These are phyloP conservation scores for Dicerorhinus sumatrensis DNA, from an alignment of 2,113 vertebrate species.

Conservation along the genomic window DNA sequence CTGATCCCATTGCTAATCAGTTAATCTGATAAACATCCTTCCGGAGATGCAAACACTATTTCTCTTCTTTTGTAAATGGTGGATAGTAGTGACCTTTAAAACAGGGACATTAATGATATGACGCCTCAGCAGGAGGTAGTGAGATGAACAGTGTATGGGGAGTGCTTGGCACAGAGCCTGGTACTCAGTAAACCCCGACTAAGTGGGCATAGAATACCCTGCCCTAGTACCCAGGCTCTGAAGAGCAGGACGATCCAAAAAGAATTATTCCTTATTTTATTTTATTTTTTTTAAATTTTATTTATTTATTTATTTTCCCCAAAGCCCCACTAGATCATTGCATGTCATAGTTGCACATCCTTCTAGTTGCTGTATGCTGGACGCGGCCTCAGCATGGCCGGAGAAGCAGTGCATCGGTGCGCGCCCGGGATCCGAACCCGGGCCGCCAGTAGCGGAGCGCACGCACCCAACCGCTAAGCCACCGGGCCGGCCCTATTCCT, in stretches of 20 bases:
- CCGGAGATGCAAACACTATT: neutral
- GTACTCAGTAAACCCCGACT: neutral
- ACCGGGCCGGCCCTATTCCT: too few species aligned
- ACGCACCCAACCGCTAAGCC: too few species aligned
- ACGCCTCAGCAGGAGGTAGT: neutral
- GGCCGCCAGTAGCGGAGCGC: too few species aligned
- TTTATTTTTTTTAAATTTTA: too few species aligned
- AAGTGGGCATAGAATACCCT: accelerated
- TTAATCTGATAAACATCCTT: neutral
- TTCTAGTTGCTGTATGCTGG: too few species aligned
- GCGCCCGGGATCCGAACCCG: too few species aligned
- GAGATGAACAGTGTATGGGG: accelerated
- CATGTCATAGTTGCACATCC: too few species aligned
- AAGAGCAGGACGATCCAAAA: accelerated
- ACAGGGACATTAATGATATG: too few species aligned
- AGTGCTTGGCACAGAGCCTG: accelerated
- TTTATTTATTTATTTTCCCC: too few species aligned
- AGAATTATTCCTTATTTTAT: neutral
- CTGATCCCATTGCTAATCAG: neutral
- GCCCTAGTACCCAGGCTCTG: neutral
- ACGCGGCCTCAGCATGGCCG: too few species aligned
- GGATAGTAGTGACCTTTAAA: neutral
- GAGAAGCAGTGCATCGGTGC: too few species aligned
- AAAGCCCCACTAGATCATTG: too few species aligned
- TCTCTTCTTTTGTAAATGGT: neutral